A percentile compares a stretch with the other conserved stretches of the same genome.
Evolutionary conservation across 2,888 invertebrate genomes (phyloP).

Genomic region (Ypsolopha scabrella): DNA sequence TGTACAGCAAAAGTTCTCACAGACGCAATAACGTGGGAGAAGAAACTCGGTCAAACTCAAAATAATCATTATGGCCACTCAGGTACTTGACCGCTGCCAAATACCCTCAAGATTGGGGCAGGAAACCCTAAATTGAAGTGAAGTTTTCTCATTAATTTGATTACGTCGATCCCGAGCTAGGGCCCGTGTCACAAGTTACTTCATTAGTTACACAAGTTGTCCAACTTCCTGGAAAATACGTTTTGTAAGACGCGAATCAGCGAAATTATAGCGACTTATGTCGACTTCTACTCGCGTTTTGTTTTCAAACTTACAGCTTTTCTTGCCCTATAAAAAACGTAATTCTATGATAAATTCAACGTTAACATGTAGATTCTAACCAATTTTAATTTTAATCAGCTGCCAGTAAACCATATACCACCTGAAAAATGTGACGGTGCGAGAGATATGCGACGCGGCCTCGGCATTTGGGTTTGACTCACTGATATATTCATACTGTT

Average conservation of each 20-base stretch:
- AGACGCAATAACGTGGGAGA: background rate
- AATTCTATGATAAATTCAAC: no score
- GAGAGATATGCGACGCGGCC: no score
- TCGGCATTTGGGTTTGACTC: no score
- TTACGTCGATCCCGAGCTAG: constrained; percentile 65
- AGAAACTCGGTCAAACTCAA: background rate
- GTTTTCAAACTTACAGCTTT: background rate
- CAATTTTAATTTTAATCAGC: no score
- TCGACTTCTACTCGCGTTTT: background rate
- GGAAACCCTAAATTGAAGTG: constrained; percentile 65
- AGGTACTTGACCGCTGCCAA: constrained; percentile 55
- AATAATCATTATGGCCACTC: constrained; percentile 24
- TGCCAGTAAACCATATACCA: no score
- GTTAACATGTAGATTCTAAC: no score
- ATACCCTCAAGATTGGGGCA: constrained; percentile 62
- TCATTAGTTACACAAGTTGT: constrained; percentile 66
- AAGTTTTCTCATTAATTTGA: constrained; percentile 70
- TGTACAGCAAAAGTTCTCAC: background rate
- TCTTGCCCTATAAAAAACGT: no score
- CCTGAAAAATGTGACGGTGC: no score
- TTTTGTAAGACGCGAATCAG: constrained; percentile 58
- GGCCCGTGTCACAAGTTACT: constrained; percentile 69
- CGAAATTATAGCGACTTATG: constrained; percentile 32
- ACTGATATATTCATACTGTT: no score
- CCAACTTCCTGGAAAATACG: constrained; percentile 59